Conservation (phyloP, 2,888 invertebrate genomes). For the Pollenia amentaria region DNA sequence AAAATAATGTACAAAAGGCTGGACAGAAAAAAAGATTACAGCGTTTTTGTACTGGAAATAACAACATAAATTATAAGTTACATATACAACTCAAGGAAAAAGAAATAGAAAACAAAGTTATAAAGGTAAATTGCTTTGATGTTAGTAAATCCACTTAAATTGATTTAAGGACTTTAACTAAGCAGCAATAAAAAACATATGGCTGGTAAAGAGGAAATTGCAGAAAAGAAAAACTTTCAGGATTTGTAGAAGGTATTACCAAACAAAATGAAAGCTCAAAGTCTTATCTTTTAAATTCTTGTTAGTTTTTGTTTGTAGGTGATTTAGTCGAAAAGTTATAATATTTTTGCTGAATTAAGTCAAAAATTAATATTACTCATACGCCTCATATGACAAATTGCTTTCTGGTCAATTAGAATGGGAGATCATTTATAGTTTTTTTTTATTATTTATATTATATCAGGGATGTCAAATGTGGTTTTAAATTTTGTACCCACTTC, state of each 20-base stretch:
- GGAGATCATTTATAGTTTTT: no score
- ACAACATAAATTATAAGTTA: slow-evolving; percentile 52
- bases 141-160: slow-evolving; percentile 81
- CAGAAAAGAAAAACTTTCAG: no score
- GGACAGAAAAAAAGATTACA: slow-evolving; percentile 26
- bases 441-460: no score
- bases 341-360: no score
- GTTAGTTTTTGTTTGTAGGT: no score
- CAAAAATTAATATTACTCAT: not conserved
- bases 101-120: slow-evolving; percentile 31
- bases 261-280: no score
- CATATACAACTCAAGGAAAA: slow-evolving; percentile 35
- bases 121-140: slow-evolving; percentile 79
- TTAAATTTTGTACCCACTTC: no score
- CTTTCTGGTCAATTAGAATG: no score
- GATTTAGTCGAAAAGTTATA: no score
- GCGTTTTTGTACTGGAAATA: slow-evolving; percentile 32
- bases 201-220: not conserved
- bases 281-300: no score
- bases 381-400: not conserved
- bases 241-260: no score
- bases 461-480: no score
- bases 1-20: slow-evolving; percentile 40
- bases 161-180: slow-evolving; percentile 78
- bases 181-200: slow-evolving; percentile 51